Evolutionary conservation across 1,140 invertebrate species (phyloP), one percentile per base, ranked within the genome.

Genomic region (Saccostrea glomerata): DNA sequence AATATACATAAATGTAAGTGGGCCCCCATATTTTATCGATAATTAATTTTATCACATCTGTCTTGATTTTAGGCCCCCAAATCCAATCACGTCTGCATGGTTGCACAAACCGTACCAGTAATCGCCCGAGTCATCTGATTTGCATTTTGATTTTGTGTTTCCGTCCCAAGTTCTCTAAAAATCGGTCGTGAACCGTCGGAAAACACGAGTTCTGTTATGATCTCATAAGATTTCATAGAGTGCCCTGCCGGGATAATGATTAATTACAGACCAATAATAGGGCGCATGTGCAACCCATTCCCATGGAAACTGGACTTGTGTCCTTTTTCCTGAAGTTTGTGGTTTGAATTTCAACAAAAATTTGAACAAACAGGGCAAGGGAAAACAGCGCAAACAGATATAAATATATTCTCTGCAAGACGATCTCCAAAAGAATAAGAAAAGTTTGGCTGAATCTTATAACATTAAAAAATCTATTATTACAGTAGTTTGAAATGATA

Each of bases 21-120:
- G 40, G 15, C 36, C 40, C 73, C 25, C 25, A 82, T 36, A 70
- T 30, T 23, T 82, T 47, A 54, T n/a, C 40, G 54, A 91, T 92
- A 92, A 92, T 92, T 91, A 91, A 87, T 87, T 88, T 88, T 92
- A 87, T 90, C 90, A 88, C 91, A 92, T 91, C 90, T 89, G 89
- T 86, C 87, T 84, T 86, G 84, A 89, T 89, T 87, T 89, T 88
- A 54, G 17, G 87, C 86, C 66, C 87, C 89, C 89, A 91, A 91
- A 92, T 91, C 89, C 86, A 89, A 92, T 92, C 87, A 36, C 84
- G 77, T 88, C 86, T 83, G 91, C 91, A 84, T 90, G 90, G 89
- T 30, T 84, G 88, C 89, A 86, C 87, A 87, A 86, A 87, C 88
- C 89, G 77, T 87, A 88, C 82, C 86, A 66, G 58, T 91, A 89